phyloP scores from a whole-genome alignment of 2,113 vertebrate genomes.

The Crotalus horridus region DNA sequence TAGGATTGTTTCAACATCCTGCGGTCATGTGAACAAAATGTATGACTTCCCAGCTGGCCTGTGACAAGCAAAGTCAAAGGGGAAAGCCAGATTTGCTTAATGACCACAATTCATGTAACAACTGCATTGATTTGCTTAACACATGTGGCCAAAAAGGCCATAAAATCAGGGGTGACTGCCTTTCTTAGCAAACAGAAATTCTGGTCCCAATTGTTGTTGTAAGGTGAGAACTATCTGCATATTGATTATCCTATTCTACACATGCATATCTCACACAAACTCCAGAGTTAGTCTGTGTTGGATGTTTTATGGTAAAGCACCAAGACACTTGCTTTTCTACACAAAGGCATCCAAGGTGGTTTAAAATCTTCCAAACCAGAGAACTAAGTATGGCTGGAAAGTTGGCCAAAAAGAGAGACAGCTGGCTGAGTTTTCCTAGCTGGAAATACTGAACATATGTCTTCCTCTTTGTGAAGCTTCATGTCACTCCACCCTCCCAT shows the following conservation, averaged over 20 bases:
- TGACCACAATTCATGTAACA: not conserved
- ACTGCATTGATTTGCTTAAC: not conserved
- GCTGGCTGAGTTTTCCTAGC: not conserved
- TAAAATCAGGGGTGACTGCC: not conserved
- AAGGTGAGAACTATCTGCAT: not conserved
- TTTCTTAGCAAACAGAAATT: not conserved
- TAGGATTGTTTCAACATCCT: not conserved
- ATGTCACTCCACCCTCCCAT: not conserved
- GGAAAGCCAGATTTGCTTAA: not conserved
- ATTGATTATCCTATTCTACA: not conserved
- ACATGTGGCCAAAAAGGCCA: not conserved
- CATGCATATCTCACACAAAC: not conserved
- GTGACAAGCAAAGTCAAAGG: not conserved
- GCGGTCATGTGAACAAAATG: not conserved
- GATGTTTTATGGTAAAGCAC: not conserved
- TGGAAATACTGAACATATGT: not conserved
- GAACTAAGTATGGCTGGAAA: not conserved
- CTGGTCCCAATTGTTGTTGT: not conserved
- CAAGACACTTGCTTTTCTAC: not conserved
- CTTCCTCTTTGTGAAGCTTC: not conserved
- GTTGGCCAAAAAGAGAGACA: not conserved
- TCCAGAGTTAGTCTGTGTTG: not conserved
- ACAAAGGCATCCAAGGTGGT: not conserved
- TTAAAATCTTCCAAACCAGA: not conserved
- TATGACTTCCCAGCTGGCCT: not conserved